Evolutionary conservation across 2,797 vertebrate species (phyloP).

Genomic region (Chaetophractus vellerosus): DNA sequence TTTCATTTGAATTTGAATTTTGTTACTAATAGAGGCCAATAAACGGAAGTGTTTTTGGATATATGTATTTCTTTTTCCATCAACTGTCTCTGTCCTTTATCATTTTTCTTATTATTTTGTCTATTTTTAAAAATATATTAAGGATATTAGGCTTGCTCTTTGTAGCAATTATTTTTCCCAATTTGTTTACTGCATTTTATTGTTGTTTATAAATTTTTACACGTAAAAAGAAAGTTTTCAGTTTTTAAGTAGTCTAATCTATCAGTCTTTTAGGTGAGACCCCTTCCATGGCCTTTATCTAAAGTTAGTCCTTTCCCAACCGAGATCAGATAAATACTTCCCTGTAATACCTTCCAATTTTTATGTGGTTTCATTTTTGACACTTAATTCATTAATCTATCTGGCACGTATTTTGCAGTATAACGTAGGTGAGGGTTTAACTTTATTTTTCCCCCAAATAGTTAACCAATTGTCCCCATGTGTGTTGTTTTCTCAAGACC

Average conservation of each 20-base stretch:
- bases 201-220: conserved; percentile 31
- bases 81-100: background rate
- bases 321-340: conserved; percentile 75
- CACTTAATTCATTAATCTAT: conserved; percentile 83
- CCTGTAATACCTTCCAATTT: conserved; percentile 73
- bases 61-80: background rate
- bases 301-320: conserved; percentile 66
- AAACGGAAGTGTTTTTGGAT: conserved; percentile 4
- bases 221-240: conserved; percentile 45
- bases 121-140: background rate
- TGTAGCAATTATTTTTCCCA: conserved; percentile 31
- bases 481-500: conserved; percentile 69
- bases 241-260: conserved; percentile 36
- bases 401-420: conserved; percentile 85
- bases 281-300: conserved; percentile 25
- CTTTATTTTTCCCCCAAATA: conserved; percentile 69
- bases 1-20: conserved; percentile 13
- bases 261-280: conserved; percentile 56
- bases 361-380: conserved; percentile 81
- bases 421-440: conserved; percentile 81
- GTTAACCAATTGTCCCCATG: conserved; percentile 82
- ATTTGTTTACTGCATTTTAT: conserved; percentile 34
- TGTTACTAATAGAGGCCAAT: background rate
- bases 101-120: conserved; percentile 42
- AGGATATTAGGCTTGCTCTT: conserved; percentile 19